Evolutionary conservation across 2,888 invertebrate species (phyloP).

Genomic region (Ctena decussata): DNA sequence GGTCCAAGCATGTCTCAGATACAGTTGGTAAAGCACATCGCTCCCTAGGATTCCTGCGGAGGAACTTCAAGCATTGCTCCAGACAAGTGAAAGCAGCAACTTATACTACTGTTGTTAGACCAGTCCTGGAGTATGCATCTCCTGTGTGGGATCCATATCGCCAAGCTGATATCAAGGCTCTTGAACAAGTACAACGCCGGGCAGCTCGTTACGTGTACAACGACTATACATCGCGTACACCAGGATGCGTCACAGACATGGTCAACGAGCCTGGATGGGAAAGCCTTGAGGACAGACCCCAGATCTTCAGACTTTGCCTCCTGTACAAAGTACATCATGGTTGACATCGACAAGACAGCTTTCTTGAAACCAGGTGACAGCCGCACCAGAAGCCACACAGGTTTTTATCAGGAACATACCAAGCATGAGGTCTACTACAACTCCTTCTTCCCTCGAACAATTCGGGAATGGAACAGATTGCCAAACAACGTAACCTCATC

Average conservation of each 20-base stretch:
- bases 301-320: background rate
- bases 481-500: background rate
- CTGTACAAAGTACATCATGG: background rate
- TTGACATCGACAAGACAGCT: background rate
- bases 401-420: background rate
- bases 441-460: slow-evolving; percentile 2
- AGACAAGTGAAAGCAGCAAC: too few species aligned
- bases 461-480: background rate
- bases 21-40: background rate
- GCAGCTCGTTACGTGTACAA: background rate
- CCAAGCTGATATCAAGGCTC: background rate
- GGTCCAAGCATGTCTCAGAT: background rate
- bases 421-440: slow-evolving; percentile 1
- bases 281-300: background rate
- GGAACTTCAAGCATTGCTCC: background rate
- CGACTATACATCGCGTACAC: background rate
- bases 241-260: background rate
- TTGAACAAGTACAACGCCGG: background rate
- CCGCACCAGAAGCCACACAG: background rate
- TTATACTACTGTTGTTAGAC: too few species aligned
- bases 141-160: background rate
- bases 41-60: background rate
- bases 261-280: background rate
- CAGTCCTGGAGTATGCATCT: too few species aligned
- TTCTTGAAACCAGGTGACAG: background rate